Evolutionary conservation across 1,140 invertebrate genomes (phyloP).

Genomic region (Metaphire vulgaris): DNA sequence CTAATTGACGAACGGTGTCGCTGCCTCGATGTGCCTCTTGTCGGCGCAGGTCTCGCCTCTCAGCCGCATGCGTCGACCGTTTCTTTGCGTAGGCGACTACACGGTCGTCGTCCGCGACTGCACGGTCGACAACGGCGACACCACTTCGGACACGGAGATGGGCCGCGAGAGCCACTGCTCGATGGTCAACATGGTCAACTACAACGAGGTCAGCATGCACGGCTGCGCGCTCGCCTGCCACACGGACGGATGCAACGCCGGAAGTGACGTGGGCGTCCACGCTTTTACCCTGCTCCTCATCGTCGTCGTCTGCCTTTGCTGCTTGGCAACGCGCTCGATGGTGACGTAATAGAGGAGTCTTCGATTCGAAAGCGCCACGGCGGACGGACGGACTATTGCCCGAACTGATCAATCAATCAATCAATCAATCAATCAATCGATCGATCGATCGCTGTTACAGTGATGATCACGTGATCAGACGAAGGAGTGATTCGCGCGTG

Average conservation of each 20-base stretch:
- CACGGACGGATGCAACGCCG: slow-evolving; percentile 54
- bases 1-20: no score
- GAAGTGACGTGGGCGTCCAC: slow-evolving; percentile 1
- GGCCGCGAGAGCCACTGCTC: slow-evolving; percentile 46
- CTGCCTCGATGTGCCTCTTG: no score
- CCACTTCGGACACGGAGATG: slow-evolving; percentile 46
- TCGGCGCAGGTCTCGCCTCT: no score
- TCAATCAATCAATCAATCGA: no score
- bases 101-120: slow-evolving; percentile 54
- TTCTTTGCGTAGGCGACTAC: slow-evolving; percentile 32
- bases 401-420: no score
- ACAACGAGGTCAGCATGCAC: slow-evolving; percentile 37
- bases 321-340: background rate
- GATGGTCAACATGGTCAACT: slow-evolving; percentile 41
- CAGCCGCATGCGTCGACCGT: no score
- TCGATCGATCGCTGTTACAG: no score
- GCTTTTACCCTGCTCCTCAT: background rate
- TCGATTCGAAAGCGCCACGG: no score
- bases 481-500: no score
- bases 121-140: slow-evolving; percentile 54
- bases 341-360: background rate
- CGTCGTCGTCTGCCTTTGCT: background rate
- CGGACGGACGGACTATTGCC: no score
- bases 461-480: no score
- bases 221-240: slow-evolving; percentile 60